Base-by-base conservation (phyloP, 92 coral and sea anemone genomes). In the Porites evermanni region DNA sequence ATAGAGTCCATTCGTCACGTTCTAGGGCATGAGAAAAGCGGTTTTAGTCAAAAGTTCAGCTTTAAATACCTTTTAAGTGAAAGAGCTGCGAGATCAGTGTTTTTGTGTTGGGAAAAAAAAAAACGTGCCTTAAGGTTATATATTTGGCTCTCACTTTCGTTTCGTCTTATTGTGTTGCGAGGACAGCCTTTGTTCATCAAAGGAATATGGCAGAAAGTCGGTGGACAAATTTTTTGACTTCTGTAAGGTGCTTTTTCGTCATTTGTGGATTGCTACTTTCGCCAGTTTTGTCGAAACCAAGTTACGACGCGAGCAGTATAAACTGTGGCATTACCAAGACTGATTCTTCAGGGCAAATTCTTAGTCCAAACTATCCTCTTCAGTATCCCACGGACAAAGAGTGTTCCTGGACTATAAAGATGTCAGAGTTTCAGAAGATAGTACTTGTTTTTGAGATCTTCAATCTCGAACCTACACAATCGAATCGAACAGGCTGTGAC, bases 391-490 rank as follows among this genome's bases (percentile, higher is more conserved):
- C 72, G 72, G 66, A 60, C 63, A 80, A 77, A 63, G 85, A 83
- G 12, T 97, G 99, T 67, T 85, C 80, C 26, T 97, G 99, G 99
- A 87, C 81, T 16, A 93, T 97, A 58, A 59, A 5, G 29, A 81
- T 90, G 58, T 95, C 90, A 3, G 11, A 20, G 75, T 89, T 83
- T 78, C 90, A 89, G 51, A 87, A 65, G 13, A 91, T 97, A 59
- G 74, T 79, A 4, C 61, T 97, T 51, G 78, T 90, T 16, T 97
- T 97, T 71, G 64, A 73, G 7, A 60, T 52, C 4, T 86, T 91
- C 53, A 78, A 83, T 44, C 79, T 94, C 18, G 69, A 87, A 53
- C 59, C 77, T 52, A 68, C 88, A 32, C 24, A 87, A 44, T 13
- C 93, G 82, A 53, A 38, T 69, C 50, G 71, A 18, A 32, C 59